phyloP scores from a whole-genome alignment of 2,888 invertebrate genomes.

The Omphaloscelis lunosa region DNA sequence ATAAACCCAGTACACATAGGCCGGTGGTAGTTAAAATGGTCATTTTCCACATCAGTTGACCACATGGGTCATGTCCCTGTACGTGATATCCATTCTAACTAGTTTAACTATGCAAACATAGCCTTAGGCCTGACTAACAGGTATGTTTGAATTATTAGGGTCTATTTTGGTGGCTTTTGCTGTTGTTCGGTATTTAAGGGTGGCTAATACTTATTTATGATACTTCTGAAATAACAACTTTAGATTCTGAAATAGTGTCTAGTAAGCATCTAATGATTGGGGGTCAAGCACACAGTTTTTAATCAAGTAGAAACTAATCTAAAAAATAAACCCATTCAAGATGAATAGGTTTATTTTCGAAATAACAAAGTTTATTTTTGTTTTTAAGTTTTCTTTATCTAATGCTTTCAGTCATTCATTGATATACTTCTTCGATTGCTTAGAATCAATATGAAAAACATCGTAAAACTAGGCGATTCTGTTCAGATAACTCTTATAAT shows the following conservation, averaged over 20 bases:
- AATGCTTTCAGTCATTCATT: not conserved
- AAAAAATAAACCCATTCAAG: not conserved
- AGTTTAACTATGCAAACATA: conserved; percentile 56
- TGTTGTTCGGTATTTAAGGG: not conserved
- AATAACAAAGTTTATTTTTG: too few relatives aligned
- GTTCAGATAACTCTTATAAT: not conserved
- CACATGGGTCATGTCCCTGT: conserved; percentile 78
- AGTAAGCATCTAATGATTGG: not conserved
- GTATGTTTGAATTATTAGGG: conserved; percentile 39
- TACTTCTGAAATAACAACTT: not conserved
- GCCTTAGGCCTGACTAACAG: conserved; percentile 32
- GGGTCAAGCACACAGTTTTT: not conserved
- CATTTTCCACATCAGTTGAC: conserved; percentile 80
- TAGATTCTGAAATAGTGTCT: not conserved
- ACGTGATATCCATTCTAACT: conserved; percentile 72
- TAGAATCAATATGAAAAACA: not conserved
- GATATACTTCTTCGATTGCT: not conserved
- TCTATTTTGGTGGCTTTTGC: conserved; percentile 7
- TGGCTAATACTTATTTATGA: not conserved
- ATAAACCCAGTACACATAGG: conserved; percentile 76
- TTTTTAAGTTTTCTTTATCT: too few relatives aligned
- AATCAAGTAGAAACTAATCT: not conserved
- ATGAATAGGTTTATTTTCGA: not conserved
- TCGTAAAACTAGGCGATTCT: not conserved
- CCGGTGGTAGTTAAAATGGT: conserved; percentile 73